Evolutionary conservation across 2,113 vertebrate species (phyloP), one percentile per base, ranked within the genome.

Genomic region (Malurus melanocephalus): DNA sequence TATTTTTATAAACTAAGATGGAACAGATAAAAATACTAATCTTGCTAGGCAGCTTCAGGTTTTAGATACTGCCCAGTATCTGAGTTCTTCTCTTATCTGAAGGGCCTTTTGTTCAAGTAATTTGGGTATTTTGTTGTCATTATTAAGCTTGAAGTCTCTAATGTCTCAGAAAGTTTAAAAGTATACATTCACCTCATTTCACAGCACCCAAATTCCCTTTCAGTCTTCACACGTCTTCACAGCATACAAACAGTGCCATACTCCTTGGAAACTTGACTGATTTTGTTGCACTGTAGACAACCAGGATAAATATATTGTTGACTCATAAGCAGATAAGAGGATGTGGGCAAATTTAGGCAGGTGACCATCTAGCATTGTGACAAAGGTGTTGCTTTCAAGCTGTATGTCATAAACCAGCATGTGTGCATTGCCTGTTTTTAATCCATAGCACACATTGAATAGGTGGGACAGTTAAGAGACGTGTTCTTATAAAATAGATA

Each of bases 281-380:
- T 18, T 75, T 80, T 1, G 1, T 22, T 78, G 76, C 61, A 80
- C 42, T 68, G 46, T 33, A 83, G 72, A 27, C 32, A 83, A 67
- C 24, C 18, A 46, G n/a, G 40, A 16, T 48, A 82, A 80, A 20
- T n/a, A 14, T 56, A 51, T 49, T 75, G 76, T 48, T 43, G 80
- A 78, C 57, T 76, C 19, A 68, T 20, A 61, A 52, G 19, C 38
- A 80, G 80, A 84, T 78, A 92, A 83, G 16, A 89, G 13, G 15
- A 78, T 42, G 38, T 61, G 46, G 64, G 69, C 61, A 83, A 61
- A 74, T 95, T 93, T 52, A 89, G 89, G 80, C 83, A 88, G 78
- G 35, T 93, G 80, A 91, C 55, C 57, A 85, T 78, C 83, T 89
- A 95, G 57, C 60, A 88, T 93, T 77, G 72, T 83, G 43, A 87